These are phyloP conservation scores for Marisa cornuarietis DNA, from an alignment of 1,140 invertebrate species.

Conservation along the genomic window DNA sequence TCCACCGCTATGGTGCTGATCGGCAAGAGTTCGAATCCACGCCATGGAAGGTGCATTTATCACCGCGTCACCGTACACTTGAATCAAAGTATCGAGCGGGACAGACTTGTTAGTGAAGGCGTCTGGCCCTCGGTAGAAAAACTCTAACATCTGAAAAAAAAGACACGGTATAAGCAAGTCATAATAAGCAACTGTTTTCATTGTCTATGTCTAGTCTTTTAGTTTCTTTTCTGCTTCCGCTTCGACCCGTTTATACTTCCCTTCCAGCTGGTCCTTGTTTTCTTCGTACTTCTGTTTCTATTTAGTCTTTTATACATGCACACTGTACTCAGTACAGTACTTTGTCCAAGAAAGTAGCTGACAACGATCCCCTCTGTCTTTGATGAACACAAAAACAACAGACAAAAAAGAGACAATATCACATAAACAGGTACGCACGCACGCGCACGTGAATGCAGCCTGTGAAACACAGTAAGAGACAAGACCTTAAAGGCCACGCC, in stretches of 20 bases:
- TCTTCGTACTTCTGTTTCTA: too few relatives aligned
- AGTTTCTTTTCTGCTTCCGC: too few relatives aligned
- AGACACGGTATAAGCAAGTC: background rate
- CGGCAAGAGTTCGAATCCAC: background rate
- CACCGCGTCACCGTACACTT: background rate
- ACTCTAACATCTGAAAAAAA: background rate
- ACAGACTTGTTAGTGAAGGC: background rate
- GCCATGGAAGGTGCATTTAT: background rate
- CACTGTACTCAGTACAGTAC: too few relatives aligned
- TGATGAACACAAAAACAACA: too few relatives aligned
- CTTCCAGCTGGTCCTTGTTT: too few relatives aligned
- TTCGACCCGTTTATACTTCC: too few relatives aligned
- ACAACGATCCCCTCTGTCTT: background rate
- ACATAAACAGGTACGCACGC: too few relatives aligned
- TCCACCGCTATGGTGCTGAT: slow-evolving; percentile 2
- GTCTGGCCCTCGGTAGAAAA: background rate
- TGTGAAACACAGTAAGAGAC: background rate
- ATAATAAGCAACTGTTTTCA: too few relatives aligned
- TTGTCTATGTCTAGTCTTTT: too few relatives aligned
- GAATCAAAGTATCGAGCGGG: background rate
- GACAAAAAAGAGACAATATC: too few relatives aligned
- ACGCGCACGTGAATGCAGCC: background rate
- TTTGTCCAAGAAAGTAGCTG: background rate
- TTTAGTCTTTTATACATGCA: too few relatives aligned
- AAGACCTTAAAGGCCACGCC: background rate